Evolutionary conservation across 1,140 invertebrate genomes (phyloP), one percentile per base, ranked within the genome.

Genomic region (Drosophila lini): DNA sequence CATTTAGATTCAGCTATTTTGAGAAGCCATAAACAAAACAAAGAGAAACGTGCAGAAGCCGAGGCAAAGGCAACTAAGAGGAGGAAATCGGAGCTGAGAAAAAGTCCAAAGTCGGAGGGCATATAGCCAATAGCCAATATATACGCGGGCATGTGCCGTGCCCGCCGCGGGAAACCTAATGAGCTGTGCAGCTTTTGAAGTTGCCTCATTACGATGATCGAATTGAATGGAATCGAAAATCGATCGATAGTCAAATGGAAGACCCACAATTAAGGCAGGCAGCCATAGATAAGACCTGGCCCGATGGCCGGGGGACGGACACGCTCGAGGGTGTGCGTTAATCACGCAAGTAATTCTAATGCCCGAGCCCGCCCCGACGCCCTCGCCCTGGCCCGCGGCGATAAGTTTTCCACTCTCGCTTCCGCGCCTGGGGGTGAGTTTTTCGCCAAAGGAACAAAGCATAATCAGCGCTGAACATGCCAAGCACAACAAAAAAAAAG

Each of bases 291-390:
- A 89, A 84, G 62, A 83, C 83, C 74, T 50, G 62, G 61, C 38
- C 45, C 15, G 25, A 42, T 3, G 25, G 48, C 59, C 9, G 63
- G 50, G 53, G 47, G 16, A 19, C 25, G 57, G 53, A 80, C 74
- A 88, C 68, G 76, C 63, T 83, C 73, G 76, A 77, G 84, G 83
- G 83, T 88, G 84, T 89, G 83, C 70, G 84, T 83, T 88, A 88
- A 88, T 88, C 84, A 88, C 83, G 84, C 84, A 88, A 88, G 84
- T 88, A 88, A 86, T 86, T 86, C 81, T 80, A 88, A 88, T 86
- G 82, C 83, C 83, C 53, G 44, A 71, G 42, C 67, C 62, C 40
- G 63, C 62, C 28, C 50, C 44, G 53, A 34, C 71, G 53, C 69
- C 64, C 65, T 57, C 70, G 45, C 67, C 63, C 64, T 56, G 57